These are phyloP conservation scores for Gymnoscopelus braueri DNA, from an alignment of 2,797 vertebrate genomes.

Conservation along the genomic window DNA sequence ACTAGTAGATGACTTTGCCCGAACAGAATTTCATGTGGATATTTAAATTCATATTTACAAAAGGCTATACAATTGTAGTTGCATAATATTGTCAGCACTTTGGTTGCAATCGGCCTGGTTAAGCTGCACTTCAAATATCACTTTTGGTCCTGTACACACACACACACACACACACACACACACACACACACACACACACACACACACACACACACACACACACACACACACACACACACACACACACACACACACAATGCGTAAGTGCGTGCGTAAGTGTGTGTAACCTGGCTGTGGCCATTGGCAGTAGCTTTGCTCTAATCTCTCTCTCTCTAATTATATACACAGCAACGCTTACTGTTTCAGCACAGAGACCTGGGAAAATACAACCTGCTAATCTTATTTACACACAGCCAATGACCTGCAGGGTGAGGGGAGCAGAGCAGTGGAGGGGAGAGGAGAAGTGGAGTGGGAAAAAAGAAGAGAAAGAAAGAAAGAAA, in stretches of 20 bases:
- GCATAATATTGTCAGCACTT: constrained; percentile 31
- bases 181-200: constrained; percentile 5
- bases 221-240: constrained; percentile 50
- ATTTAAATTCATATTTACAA: constrained; percentile 5
- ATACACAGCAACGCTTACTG: constrained; percentile 78
- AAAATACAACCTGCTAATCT: constrained; percentile 82
- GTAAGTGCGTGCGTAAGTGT: constrained; percentile 3
- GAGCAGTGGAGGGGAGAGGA: constrained; percentile 2
- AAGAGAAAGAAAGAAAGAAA: background rate
- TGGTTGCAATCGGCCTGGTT: constrained; percentile 43
- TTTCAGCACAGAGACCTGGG: constrained; percentile 77
- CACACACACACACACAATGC: constrained; percentile 29
- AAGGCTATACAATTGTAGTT: background rate
- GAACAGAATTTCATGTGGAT: background rate
- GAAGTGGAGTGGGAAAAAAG: background rate
- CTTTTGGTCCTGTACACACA: constrained; percentile 63
- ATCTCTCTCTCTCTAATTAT: constrained; percentile 79
- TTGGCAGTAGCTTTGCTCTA: constrained; percentile 71
- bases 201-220: constrained; percentile 5
- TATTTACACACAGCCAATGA: constrained; percentile 78
- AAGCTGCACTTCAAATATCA: constrained; percentile 66
- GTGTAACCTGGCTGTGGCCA: constrained; percentile 68
- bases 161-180: constrained; percentile 27
- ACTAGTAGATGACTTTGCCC: constrained; percentile 4
- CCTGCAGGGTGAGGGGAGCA: constrained; percentile 49